phyloP scores from a whole-genome alignment of 2,888 invertebrate genomes.

The Teinopalpus imperialis region DNA sequence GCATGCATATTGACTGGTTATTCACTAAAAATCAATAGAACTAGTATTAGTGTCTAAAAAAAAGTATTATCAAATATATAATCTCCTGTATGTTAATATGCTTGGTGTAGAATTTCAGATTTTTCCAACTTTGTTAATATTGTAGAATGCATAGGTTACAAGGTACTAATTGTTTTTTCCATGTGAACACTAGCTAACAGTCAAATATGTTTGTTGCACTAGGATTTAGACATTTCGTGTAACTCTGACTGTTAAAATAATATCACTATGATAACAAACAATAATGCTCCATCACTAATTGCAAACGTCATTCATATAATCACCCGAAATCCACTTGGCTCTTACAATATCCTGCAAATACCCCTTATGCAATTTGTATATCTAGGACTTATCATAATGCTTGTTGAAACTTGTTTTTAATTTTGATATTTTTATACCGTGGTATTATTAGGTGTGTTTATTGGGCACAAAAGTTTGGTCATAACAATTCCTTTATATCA shows the following conservation, averaged over 20 bases:
- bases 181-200: slow-evolving; percentile 27
- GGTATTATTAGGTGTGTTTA: slow-evolving; percentile 35
- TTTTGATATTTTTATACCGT: slow-evolving; percentile 39
- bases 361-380: slow-evolving; percentile 28
- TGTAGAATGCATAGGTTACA: slow-evolving; percentile 4
- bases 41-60: background rate
- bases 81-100: background rate
- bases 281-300: too few relatives aligned
- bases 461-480: slow-evolving; percentile 42
- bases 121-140: background rate
- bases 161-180: slow-evolving; percentile 11
- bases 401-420: slow-evolving; percentile 48
- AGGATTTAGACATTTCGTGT: slow-evolving; percentile 22
- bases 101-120: background rate
- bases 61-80: background rate
- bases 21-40: background rate
- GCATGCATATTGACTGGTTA: too few relatives aligned
- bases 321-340: slow-evolving; percentile 21
- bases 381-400: slow-evolving; percentile 38
- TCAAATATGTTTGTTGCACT: slow-evolving; percentile 27
- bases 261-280: too few relatives aligned
- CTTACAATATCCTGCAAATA: slow-evolving; percentile 35
- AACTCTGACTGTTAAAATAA: too few relatives aligned
- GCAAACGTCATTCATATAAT: slow-evolving; percentile 23
- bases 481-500: slow-evolving; percentile 33